Evolutionary conservation across 2,888 invertebrate genomes (phyloP).

Genomic region (Chymomyza fuscimana): DNA sequence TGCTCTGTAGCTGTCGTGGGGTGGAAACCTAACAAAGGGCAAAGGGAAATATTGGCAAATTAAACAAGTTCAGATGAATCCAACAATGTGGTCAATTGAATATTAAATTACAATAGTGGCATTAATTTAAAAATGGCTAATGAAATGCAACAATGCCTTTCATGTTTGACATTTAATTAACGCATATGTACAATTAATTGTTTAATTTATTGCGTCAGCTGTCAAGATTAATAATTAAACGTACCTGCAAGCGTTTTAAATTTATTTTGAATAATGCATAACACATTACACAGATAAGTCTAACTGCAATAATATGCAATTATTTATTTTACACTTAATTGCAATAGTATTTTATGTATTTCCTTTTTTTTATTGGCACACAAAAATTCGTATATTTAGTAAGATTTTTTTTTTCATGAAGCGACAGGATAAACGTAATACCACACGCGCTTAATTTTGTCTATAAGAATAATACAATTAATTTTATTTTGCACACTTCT

Average conservation of each 20-base stretch:
- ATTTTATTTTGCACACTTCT: slow-evolving; percentile 11
- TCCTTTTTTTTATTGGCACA: slow-evolving; percentile 33
- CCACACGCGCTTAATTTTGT: slow-evolving; percentile 35
- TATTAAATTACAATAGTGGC: no score
- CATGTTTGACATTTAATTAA: no score
- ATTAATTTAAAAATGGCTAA: slow-evolving; percentile 2
- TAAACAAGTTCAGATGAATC: neutral
- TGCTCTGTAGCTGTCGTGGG: slow-evolving; percentile 16
- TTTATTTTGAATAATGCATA: slow-evolving; percentile 25
- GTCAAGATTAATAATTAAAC: slow-evolving; percentile 24
- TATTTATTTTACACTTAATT: slow-evolving; percentile 49
- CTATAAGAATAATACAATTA: slow-evolving; percentile 24
- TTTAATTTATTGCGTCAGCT: slow-evolving; percentile 17
- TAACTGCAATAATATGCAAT: slow-evolving; percentile 37
- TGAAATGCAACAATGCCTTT: no score
- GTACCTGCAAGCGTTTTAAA: slow-evolving; percentile 46
- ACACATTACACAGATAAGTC: slow-evolving; percentile 50
- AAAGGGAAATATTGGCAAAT: neutral
- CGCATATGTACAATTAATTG: no score
- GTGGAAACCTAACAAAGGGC: neutral
- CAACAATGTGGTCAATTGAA: neutral
- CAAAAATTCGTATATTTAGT: slow-evolving; percentile 22
- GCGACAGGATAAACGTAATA: slow-evolving; percentile 37
- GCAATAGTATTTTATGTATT: slow-evolving; percentile 44
- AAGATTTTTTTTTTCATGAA: slow-evolving; percentile 38